Evolutionary conservation across 2,797 vertebrate species (phyloP), one percentile per base, ranked within the genome.

Genomic region (Echiichthys vipera): DNA sequence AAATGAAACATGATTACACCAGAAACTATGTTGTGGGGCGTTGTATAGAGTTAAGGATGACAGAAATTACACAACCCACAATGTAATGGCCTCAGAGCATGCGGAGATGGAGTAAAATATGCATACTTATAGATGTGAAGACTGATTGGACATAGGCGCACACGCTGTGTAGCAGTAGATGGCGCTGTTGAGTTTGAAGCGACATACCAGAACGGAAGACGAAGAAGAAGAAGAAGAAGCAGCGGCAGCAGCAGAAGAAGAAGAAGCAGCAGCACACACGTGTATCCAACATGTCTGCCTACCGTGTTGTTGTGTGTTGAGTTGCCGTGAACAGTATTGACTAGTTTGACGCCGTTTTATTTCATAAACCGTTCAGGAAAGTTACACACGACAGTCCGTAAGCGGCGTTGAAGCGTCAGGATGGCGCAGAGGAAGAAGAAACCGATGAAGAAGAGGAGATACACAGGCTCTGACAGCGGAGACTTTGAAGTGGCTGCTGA

Each of bases 361-460:
- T 29, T 36, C 0, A 1, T 14, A 34, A 34, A 22, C 15, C 7
- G 5, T 9, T 8, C n/a, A 36, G 3, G 37, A 10, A 72, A 61
- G n/a, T 22, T 42, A 14, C 2, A 14, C 10, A 24, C 1, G 2
- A 2, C 4, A 10, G 34, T 8, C 5, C 22, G 4, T 18, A 42
- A 29, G 7, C 22, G n/a, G n/a, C 2, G 2, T 9, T 10, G 22
- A 74, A 68, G 30, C 14, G 6, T 32, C 37, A 74, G 0, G 20
- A 96, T 96, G 95, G 95, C 93, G 0, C 94, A 94, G 65, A 93
- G 92, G 24, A 96, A 94, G 88, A 96, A 95, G 86, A 95, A 91
- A 39, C 25, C 92, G 6, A 93, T 84, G 24, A 96, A 92, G 87
- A 95, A 89, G 84, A 94, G 84, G 84, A 90, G 89, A 65, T 82